Base-by-base conservation (phyloP, 2,888 invertebrate genomes). In the Eueremaeus valkanovi region DNA sequence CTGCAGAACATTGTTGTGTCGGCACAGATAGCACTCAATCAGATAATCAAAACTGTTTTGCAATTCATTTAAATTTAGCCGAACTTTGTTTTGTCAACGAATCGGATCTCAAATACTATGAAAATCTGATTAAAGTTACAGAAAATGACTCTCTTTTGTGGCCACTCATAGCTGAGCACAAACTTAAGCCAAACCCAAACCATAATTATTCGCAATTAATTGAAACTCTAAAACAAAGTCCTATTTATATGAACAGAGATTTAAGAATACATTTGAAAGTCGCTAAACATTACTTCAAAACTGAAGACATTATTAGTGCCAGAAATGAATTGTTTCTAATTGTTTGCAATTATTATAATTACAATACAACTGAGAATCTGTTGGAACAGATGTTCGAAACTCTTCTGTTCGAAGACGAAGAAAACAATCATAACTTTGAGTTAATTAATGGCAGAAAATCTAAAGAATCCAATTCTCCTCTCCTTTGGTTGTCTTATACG, bases 41-140 rank as follows among this genome's bases (percentile, higher is more conserved):
- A 11, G 9, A n/a, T n/a, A 29, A 24, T 5, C 9, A 18, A 21
- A 75, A 36, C 24, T 40, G 55, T 63, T 72, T 75, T 21, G 51
- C 75, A 2, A 58, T 75, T 42, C 75, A 72, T 45, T 33, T 75
- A 18, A 75, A 75, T 73, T 55, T 72, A 33, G 72, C 75, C 5
- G 33, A 75, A 61, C 31, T 75, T 31, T 72, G 51, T 45, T 45
- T 21, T 27, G 31, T 75, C 16, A 31, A 40, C n/a, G 72, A 72
- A 63, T 18, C 42, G 6, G 49, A 72, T 40, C 24, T 11, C n/a
- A 49, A 49, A 68, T 33, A 51, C 49, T 45, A 33, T 42, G 21
- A 49, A n/a, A 18, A 49, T 51, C 18, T 63, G 21, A 13, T 45
- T 8, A 29, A 75, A 33, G 42, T 31, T 1, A 36, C 51, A 40